Evolutionary conservation across 2,888 invertebrate genomes (phyloP).

Genomic region (Drosophila histrio): DNA sequence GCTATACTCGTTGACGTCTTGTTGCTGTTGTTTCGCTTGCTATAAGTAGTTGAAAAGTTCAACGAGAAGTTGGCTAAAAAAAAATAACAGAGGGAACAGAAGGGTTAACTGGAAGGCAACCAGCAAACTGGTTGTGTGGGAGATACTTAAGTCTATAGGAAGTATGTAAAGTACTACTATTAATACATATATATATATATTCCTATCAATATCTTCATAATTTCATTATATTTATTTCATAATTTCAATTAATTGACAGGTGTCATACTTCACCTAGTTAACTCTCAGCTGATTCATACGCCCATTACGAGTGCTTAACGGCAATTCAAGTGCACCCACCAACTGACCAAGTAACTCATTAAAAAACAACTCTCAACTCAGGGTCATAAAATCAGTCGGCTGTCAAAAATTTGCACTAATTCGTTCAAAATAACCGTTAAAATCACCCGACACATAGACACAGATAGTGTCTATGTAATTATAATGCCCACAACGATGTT

Average conservation of each 20-base stretch:
- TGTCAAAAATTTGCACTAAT: constrained; percentile 78
- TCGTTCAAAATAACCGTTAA: constrained; percentile 72
- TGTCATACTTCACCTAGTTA: constrained; percentile 14
- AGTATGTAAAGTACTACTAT: too few species aligned
- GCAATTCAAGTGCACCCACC: constrained; percentile 49
- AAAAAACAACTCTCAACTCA: constrained; percentile 19
- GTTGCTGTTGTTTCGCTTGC: constrained; percentile 30
- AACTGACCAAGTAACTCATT: constrained; percentile 33
- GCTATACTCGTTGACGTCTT: constrained; percentile 44
- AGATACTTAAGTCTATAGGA: neutral
- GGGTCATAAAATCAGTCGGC: constrained; percentile 67
- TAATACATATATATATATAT: too few species aligned
- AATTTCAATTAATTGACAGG: neutral
- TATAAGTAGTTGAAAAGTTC: constrained; percentile 59
- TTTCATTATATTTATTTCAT: neutral
- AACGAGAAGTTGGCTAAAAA: constrained; percentile 15
- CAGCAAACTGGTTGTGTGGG: neutral
- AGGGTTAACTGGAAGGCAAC: neutral
- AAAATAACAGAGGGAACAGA: neutral
- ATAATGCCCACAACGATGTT: constrained; percentile 57
- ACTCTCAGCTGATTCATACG: constrained; percentile 10
- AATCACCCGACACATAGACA: constrained; percentile 21
- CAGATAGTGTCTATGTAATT: constrained; percentile 46
- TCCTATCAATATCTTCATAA: too few species aligned
- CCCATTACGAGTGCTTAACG: constrained; percentile 35